These are phyloP conservation scores for Amblyjoppa proteus DNA, from an alignment of 2,888 invertebrate genomes.

Conservation along the genomic window DNA sequence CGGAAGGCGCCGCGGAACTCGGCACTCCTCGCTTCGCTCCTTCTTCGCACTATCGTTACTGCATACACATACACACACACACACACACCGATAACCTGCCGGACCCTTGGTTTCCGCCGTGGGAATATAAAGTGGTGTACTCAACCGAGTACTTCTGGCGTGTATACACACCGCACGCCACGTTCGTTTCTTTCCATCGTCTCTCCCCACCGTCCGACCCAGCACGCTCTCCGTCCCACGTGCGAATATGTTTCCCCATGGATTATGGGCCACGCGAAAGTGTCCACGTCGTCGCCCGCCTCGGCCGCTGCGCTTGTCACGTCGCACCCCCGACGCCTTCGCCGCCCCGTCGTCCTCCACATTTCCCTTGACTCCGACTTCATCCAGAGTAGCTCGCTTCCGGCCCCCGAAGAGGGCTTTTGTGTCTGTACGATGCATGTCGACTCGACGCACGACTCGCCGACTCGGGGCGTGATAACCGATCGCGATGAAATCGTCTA, in stretches of 20 bases:
- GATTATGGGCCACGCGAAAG: slow-evolving; percentile 53
- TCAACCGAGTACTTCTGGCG: slow-evolving; percentile 52
- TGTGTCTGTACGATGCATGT: not conserved
- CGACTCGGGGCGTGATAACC: not conserved
- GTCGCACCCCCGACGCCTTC: not conserved
- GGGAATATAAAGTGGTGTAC: slow-evolving; percentile 70
- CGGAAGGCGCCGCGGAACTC: slow-evolving; percentile 19
- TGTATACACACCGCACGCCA: slow-evolving; percentile 48
- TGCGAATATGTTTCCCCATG: slow-evolving; percentile 43
- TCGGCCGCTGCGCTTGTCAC: slow-evolving; percentile 50
- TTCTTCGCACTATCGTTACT: slow-evolving; percentile 59
- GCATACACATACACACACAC: slow-evolving; percentile 20
- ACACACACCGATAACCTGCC: slow-evolving; percentile 60
- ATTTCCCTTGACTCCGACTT: not conserved
- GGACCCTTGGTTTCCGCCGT: slow-evolving; percentile 62
- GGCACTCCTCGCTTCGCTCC: slow-evolving; percentile 42
- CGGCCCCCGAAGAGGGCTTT: slow-evolving; percentile 1
- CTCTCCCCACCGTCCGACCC: slow-evolving; percentile 26
- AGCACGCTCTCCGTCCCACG: slow-evolving; percentile 47
- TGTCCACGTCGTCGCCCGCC: slow-evolving; percentile 54
- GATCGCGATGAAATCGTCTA: not conserved
- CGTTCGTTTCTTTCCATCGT: slow-evolving; percentile 21
- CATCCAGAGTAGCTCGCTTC: slow-evolving; percentile 8
- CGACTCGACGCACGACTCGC: not conserved
- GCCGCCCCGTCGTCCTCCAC: not conserved